Evolutionary conservation across 1,140 invertebrate genomes (phyloP).

Genomic region (Dysdera silvatica): DNA sequence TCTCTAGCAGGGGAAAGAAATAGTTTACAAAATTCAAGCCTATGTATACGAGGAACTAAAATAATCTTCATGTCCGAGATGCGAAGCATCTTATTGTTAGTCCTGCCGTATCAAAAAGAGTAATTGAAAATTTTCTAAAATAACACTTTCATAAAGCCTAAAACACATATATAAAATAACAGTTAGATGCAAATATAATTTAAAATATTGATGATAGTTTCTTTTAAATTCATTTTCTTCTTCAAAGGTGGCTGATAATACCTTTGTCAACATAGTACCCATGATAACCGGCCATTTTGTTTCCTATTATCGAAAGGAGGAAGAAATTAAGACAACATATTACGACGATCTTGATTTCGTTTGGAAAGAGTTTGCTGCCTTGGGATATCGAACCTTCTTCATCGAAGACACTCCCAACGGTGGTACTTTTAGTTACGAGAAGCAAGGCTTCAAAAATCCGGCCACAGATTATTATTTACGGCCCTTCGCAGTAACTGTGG

Average conservation of each 20-base stretch:
- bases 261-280: constrained; percentile 45
- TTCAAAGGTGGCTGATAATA: constrained; percentile 46
- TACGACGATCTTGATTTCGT: constrained; percentile 32
- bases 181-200: no score
- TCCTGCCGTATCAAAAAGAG: no score
- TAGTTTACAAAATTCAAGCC: no score
- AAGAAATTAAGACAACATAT: constrained; percentile 9
- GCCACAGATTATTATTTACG: constrained; percentile 75
- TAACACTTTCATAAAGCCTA: no score
- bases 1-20: no score
- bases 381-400: constrained; percentile 66
- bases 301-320: constrained; percentile 24
- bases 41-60: no score
- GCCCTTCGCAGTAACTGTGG: constrained; percentile 52
- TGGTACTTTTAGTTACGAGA: constrained; percentile 71
- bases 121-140: no score
- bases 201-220: no score
- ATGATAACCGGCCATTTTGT: constrained; percentile 39
- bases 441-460: constrained; percentile 63
- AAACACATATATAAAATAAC: no score
- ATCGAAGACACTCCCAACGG: constrained; percentile 67
- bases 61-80: no score
- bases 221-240: no score
- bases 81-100: no score
- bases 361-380: constrained; percentile 46